These are phyloP conservation scores for Notothenia coriiceps DNA, from an alignment of 2,113 vertebrate species.

Conservation along the genomic window DNA sequence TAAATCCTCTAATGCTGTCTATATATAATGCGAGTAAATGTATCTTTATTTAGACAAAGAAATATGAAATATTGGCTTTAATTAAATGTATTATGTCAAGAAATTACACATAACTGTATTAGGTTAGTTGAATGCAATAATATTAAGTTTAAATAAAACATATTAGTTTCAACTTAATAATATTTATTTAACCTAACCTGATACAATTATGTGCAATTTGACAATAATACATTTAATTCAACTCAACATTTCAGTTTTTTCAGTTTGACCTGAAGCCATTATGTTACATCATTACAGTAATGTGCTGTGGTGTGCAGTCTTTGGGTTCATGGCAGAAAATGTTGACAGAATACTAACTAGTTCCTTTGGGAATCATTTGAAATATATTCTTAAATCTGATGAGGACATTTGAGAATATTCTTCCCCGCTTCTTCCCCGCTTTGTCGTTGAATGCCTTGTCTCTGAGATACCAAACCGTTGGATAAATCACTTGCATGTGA, in stretches of 20 bases:
- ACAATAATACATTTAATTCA: conserved; percentile 1
- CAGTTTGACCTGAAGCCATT: conserved; percentile 11
- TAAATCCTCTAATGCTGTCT: neutral
- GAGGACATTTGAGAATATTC: neutral
- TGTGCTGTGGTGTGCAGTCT: conserved; percentile 5
- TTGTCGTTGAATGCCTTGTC: neutral
- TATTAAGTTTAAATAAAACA: no score
- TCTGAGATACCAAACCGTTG: neutral
- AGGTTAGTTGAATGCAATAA: no score
- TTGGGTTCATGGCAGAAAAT: neutral
- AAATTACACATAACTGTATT: no score
- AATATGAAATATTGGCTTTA: no score
- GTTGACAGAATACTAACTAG: neutral
- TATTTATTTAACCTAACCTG: no score
- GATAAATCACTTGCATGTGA: neutral
- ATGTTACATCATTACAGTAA: conserved; percentile 15
- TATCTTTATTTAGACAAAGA: no score
- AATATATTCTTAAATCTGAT: neutral
- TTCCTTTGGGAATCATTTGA: neutral
- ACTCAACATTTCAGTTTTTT: neutral
- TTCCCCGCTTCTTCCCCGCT: neutral
- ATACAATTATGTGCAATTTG: no score
- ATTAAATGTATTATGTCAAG: no score
- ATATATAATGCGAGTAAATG: no score
- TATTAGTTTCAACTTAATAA: no score